Evolutionary conservation across 2,797 vertebrate species (phyloP).

Genomic region (Threskiornis aethiopicus): DNA sequence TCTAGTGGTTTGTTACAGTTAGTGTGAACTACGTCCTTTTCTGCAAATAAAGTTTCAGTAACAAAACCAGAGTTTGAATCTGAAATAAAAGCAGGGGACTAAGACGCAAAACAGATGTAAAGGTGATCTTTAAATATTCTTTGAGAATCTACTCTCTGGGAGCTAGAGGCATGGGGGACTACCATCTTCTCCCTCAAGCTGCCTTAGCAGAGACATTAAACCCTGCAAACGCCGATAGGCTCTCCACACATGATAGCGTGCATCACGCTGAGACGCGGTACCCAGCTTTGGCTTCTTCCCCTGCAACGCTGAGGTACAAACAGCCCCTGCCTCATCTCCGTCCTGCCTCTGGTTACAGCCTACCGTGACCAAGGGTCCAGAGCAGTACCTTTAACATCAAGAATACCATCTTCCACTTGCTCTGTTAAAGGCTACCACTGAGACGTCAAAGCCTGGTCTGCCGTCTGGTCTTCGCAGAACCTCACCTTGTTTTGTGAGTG

Average conservation of each 20-base stretch:
- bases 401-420: background rate
- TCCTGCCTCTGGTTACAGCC: background rate
- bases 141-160: background rate
- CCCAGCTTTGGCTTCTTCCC: background rate
- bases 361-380: rapidly evolving
- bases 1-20: background rate
- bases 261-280: rapidly evolving
- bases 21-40: background rate
- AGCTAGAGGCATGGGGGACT: background rate
- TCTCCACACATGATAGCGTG: rapidly evolving
- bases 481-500: slow-evolving; percentile 94
- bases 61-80: background rate
- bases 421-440: background rate
- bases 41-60: background rate
- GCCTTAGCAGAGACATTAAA: background rate
- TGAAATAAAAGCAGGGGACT: background rate
- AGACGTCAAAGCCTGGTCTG: background rate
- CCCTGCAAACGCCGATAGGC: background rate
- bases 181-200: background rate
- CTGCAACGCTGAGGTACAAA: background rate
- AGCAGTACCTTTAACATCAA: background rate
- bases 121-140: background rate
- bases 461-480: background rate
- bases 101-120: background rate
- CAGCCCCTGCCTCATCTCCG: background rate